Evolutionary conservation across 2,797 vertebrate genomes (phyloP), one percentile per base, ranked within the genome.

Genomic region (Notolabrus celidotus): DNA sequence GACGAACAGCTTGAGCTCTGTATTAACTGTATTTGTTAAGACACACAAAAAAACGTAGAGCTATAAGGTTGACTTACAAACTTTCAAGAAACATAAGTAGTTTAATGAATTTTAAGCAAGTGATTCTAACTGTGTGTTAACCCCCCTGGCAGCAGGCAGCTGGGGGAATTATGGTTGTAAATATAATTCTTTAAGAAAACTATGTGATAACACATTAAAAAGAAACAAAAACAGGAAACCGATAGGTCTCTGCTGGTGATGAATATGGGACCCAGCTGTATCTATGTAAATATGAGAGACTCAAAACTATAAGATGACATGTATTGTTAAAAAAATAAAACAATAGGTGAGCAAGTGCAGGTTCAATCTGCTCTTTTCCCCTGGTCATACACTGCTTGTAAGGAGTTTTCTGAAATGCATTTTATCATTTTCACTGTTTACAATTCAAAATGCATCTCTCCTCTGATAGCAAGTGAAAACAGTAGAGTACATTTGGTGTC

Each of bases 381-480:
- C 88, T 77, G 55, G 90, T 90, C 88, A 85, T 86, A 88, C 89
- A 91, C 87, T 92, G 92, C 92, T 95, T 93, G 90, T 92, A 88
- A 93, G 90, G 89, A 91, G 93, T 90, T 82, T 91, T 92, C 71
- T 47, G 80, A 93, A 91, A 92, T 92, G 88, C 93, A 92, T 93
- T 94, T 93, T 80, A 91, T 95, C 93, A 94, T 92, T 94, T 90
- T 84, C 94, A 94, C 91, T 86, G 95, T 96, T 96, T 96, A 96
- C 95, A 95, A 92, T 86, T 93, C 80, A 83, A 91, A 92, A 92
- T 92, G 90, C 94, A 95, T 96, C 95, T 96, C 94, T 96, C 94
- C 93, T 93, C 88, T 88, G 86, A 93, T 93, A 92, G 91, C 91
- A 93, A 93, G 88, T 88, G 79, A 88, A 88, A 88, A 91, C 85